Evolutionary conservation across 2,797 vertebrate genomes (phyloP).

Genomic region (Chaunax sp.): DNA sequence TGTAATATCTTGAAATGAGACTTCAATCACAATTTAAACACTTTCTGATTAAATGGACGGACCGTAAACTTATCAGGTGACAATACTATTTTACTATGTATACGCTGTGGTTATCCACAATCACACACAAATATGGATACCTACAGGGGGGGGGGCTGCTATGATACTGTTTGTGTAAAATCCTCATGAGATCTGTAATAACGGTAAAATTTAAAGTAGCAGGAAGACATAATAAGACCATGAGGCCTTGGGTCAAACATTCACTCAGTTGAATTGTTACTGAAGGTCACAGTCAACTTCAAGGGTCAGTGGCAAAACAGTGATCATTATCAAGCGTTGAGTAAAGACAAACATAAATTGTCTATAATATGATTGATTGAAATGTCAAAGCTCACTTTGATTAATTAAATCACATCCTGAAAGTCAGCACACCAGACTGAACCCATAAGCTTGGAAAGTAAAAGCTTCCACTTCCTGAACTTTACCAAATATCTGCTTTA

Average conservation of each 20-base stretch:
- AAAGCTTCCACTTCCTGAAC: conserved; percentile 39
- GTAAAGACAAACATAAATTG: neutral
- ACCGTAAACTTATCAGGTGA: too few species aligned
- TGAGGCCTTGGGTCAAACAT: conserved; percentile 1
- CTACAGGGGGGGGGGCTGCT: too few species aligned
- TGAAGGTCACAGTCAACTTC: conserved; percentile 12
- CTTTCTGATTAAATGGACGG: too few species aligned
- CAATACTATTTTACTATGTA: too few species aligned
- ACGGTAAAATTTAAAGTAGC: too few species aligned
- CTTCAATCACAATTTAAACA: neutral
- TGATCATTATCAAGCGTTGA: neutral
- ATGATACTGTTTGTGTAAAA: too few species aligned
- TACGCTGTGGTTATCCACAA: too few species aligned
- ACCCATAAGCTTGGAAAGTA: conserved; percentile 8
- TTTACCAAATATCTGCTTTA: conserved; percentile 12
- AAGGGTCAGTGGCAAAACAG: neutral
- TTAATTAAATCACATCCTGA: conserved; percentile 56
- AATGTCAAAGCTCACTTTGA: conserved; percentile 42
- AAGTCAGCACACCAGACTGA: conserved; percentile 30
- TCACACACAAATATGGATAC: too few species aligned
- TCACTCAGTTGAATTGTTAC: conserved; percentile 2
- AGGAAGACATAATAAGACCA: neutral
- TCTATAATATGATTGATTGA: conserved; percentile 16
- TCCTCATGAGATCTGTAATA: too few species aligned
- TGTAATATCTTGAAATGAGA: neutral